These are phyloP conservation scores for Perizoma affinitatum DNA, from an alignment of 2,888 invertebrate species.

Conservation along the genomic window DNA sequence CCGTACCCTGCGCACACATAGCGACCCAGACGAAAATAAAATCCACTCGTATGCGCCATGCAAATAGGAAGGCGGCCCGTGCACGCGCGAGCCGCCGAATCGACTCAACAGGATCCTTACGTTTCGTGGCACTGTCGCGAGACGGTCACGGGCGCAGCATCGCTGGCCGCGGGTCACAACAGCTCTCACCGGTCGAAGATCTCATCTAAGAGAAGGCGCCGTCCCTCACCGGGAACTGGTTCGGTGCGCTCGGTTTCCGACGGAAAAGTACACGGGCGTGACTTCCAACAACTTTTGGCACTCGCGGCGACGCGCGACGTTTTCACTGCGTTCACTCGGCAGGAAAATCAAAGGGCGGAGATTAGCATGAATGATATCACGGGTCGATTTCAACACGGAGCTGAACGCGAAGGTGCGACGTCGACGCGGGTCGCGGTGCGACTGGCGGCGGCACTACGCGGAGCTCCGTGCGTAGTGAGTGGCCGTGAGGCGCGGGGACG, in stretches of 20 bases:
- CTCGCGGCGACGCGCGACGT: constrained; percentile 72
- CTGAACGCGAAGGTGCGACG: constrained; percentile 60
- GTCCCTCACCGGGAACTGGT: constrained; percentile 72
- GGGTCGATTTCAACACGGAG: constrained; percentile 51
- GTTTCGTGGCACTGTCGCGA: constrained; percentile 81
- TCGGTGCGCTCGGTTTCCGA: constrained; percentile 66
- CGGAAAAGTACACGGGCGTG: constrained; percentile 74
- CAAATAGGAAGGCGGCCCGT: constrained; percentile 79
- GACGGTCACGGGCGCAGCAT: constrained; percentile 83
- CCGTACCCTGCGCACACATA: constrained; percentile 67
- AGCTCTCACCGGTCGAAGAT: constrained; percentile 63
- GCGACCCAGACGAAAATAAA: constrained; percentile 81
- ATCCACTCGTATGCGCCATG: constrained; percentile 82
- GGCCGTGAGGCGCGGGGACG: constrained; percentile 84
- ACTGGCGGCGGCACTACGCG: constrained; percentile 79
- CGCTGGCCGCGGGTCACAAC: constrained; percentile 75
- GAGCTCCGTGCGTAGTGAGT: constrained; percentile 82
- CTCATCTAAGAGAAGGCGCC: constrained; percentile 72
- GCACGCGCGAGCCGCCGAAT: constrained; percentile 70
- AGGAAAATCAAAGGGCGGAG: constrained; percentile 77
- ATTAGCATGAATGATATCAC: constrained; percentile 79
- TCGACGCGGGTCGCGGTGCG: constrained; percentile 80
- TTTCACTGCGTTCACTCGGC: constrained; percentile 74
- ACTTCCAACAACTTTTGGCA: constrained; percentile 77
- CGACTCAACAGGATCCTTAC: constrained; percentile 78